Percentiles rank a stretch among this genome's conserved stretches.
Evolutionary conservation across 2,113 vertebrate species (phyloP).

Genomic region (Brachirus orientalis): DNA sequence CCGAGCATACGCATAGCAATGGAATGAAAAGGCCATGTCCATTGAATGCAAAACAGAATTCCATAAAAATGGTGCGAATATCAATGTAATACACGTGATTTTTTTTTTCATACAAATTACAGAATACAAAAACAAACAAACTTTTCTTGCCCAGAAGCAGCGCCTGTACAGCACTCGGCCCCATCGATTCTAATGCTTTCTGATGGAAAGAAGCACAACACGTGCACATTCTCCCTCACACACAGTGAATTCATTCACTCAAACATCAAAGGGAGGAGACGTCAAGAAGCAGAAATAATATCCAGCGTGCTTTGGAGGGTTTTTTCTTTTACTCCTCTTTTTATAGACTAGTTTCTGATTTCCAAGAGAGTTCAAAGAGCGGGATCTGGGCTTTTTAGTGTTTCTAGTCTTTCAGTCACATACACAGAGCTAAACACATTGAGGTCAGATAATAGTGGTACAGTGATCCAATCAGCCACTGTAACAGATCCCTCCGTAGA

Average conservation of each 20-base stretch:
- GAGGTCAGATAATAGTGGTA: conserved; percentile 61
- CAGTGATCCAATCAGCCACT: conserved; percentile 38
- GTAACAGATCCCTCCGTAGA: conserved; percentile 49
- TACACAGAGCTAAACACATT: conserved; percentile 45
- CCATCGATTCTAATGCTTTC: conserved; percentile 26
- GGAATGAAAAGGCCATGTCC: conserved; percentile 71
- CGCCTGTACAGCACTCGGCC: conserved; percentile 59
- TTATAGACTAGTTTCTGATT: conserved; percentile 35
- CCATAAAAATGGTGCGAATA: conserved; percentile 77
- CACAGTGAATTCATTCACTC: conserved; percentile 35
- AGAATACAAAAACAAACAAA: conserved; percentile 78
- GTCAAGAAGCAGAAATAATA: conserved; percentile 62
- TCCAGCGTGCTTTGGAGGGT: conserved; percentile 70
- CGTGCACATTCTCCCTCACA: conserved; percentile 35
- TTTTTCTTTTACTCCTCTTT: conserved; percentile 18
- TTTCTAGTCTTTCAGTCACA: conserved; percentile 42
- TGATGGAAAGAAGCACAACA: conserved; percentile 38
- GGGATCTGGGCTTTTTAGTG: conserved; percentile 50
- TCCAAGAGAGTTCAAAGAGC: conserved; percentile 39
- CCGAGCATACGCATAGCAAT: conserved; percentile 76
- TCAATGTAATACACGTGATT: conserved; percentile 72
- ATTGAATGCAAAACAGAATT: conserved; percentile 75
- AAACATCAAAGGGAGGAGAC: conserved; percentile 49
- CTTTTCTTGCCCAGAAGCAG: conserved; percentile 67
- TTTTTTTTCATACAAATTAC: conserved; percentile 76